Conservation (phyloP, 2,888 invertebrate species). For the Zaprionus lineosus region DNA sequence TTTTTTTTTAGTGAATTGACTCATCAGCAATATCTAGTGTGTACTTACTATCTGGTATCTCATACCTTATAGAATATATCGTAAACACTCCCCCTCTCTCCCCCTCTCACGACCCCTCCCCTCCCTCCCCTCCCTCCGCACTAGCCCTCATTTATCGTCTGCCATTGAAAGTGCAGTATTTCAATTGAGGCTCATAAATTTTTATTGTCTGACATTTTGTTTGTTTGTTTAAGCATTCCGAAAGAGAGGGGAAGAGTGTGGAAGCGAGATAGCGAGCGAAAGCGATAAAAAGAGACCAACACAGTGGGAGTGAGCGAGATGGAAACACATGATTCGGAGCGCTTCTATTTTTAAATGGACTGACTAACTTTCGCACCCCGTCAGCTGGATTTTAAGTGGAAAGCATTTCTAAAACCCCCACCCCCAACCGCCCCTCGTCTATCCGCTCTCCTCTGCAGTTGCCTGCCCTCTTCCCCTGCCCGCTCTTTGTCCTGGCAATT, state of each 20-base stretch:
- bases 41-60: slow-evolving; percentile 18
- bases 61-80: slow-evolving; percentile 36
- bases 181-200: slow-evolving; percentile 74
- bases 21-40: slow-evolving; percentile 52
- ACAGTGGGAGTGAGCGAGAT: no score
- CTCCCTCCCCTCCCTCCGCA: neutral
- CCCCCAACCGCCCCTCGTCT: neutral
- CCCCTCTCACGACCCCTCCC: no score
- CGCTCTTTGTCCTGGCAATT: slow-evolving; percentile 53
- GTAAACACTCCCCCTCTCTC: no score
- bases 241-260: no score
- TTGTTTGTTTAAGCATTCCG: slow-evolving; percentile 70
- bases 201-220: slow-evolving; percentile 71
- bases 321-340: no score
- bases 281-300: no score
- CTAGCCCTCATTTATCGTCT: slow-evolving; percentile 61
- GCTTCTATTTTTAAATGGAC: slow-evolving; percentile 71
- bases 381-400: slow-evolving; percentile 26
- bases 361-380: slow-evolving; percentile 70
- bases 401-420: slow-evolving; percentile 20
- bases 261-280: no score
- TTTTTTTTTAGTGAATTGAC: slow-evolving; percentile 68
- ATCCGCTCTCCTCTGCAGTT: neutral
- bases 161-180: slow-evolving; percentile 71
- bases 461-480: neutral